Conservation (phyloP, 2,797 vertebrate genomes). For the Macropus fuliginosus region DNA sequence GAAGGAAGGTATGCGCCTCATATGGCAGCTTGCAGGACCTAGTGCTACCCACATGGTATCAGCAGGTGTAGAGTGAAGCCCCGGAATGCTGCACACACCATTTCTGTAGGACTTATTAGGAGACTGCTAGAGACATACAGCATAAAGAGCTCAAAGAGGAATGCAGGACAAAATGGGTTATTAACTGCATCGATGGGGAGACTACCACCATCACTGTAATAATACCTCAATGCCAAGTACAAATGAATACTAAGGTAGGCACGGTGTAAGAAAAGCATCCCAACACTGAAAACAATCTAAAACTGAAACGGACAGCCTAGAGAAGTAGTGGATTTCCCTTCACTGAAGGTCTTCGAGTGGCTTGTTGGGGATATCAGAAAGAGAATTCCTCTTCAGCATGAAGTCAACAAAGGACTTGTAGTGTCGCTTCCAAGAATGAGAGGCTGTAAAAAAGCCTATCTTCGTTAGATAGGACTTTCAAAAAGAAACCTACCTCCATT, state of each 20-base stretch:
- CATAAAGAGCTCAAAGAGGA: background rate
- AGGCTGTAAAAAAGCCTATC: background rate
- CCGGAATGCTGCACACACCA: background rate
- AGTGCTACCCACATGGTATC: background rate
- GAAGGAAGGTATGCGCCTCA: background rate
- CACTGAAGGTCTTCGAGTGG: background rate
- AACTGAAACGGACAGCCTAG: background rate
- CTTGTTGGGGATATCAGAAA: background rate
- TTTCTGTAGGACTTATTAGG: background rate
- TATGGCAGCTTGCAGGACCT: background rate
- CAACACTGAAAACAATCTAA: background rate
- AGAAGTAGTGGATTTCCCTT: background rate
- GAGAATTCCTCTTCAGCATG: background rate
- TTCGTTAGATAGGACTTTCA: background rate
- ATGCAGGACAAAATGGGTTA: background rate
- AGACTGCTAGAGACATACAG: background rate
- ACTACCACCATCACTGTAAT: background rate
- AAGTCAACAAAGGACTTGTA: background rate
- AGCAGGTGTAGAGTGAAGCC: background rate
- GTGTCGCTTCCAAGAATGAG: background rate
- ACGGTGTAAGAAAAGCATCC: background rate
- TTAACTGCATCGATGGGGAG: background rate
- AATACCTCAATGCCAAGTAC: background rate
- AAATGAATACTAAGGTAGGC: background rate
- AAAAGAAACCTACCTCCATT: background rate